Base-by-base conservation (phyloP, 2,888 invertebrate species). In the Parochlus steinenii region DNA sequence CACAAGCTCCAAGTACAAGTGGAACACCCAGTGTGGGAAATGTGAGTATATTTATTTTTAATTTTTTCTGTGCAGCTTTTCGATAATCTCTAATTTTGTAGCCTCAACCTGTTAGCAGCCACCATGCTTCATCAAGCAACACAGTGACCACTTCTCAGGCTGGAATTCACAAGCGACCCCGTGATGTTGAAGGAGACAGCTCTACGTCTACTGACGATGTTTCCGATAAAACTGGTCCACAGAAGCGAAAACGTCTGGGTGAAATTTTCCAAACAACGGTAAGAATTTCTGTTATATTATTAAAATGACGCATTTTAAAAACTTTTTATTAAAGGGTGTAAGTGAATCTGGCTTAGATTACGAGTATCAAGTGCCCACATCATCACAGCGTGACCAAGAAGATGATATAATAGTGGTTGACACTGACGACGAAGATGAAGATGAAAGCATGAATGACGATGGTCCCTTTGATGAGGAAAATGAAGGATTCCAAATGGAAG, bases 361-460 rank as follows among this genome's bases (percentile, higher is more conserved):
- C n/a, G 80, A 81, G 49, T 77, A 77, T 51, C 76, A 85, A 61
- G 82, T 85, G 39, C 83, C 85, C 6, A 85, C 85, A 1, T 83
- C 83, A 15, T 83, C 83, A 18, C 82, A 85, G 48, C 70, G 83
- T 39, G 85, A 85, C 52, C 83, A 83, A 51, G 80, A 83, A 48
- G 82, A 83, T 50, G 81, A 82, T 44, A 76, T 81, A 26, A 74
- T 81, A 28, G 73, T 78, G 4, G 77, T 80, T 1, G 81, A 80
- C 50, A 80, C 80, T 1, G 81, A 81, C 45, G 81, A 79, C 46
- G 80, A 79, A 33, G 77, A 74, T 45, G 39, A 39, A 18, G 58
- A 58, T 37, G 38, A 35, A 15, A 56, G 53, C 2, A 50, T 57
- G 46, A 54, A 46, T 5, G 74, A 74, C 43, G 65, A 59, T 33